Base-by-base conservation (phyloP, 2,113 vertebrate species). In the Xenus cinereus region DNA sequence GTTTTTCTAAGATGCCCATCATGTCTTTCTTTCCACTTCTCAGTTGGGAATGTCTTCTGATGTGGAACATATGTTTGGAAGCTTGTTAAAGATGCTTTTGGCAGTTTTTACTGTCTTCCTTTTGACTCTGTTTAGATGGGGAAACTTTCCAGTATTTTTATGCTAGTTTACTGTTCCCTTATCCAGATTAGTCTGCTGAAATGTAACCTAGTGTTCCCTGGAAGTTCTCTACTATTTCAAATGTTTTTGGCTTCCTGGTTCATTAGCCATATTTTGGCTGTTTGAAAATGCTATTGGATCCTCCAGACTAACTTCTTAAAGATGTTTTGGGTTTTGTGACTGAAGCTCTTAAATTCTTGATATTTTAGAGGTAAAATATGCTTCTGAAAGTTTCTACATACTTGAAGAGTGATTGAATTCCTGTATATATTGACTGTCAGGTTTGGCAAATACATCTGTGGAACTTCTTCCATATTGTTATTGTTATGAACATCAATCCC, bases 1-100 rank as follows among this genome's bases (percentile, higher is more conserved):
- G 4, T 63, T 79, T 59, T 89, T 89, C 79, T 72, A 68, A 83
- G 50, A 77, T 86, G 67, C 46, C 76, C 81, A 56, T 89, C 37
- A n/a, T 92, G 86, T 94, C 94, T 83, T 35, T 91, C 72, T 94
- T 71, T 94, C 77, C 57, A 74, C 43, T 93, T 93, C 84, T 75
- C 75, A 95, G 67, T 72, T 84, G 46, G 92, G 84, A 96, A 95
- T 84, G 56, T 96, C 91, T 95, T 90, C 75, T 97, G 89, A 97
- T 96, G 84, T 39, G 57, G 95, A 97, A 95, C 57, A 46, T 91
- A 80, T 96, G 90, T 96, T 97, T 98, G 93, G 91, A 97, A 73
- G 66, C 85, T 80, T 85, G 62, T 80, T 95, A 90, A 90, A 95
- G 86, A 95, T 60, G 67, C 35, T 78, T 81, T 92, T 93, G 89